Evolutionary conservation across 2,797 vertebrate genomes (phyloP), one percentile per base, ranked within the genome.

Genomic region (Microchirus variegatus): DNA sequence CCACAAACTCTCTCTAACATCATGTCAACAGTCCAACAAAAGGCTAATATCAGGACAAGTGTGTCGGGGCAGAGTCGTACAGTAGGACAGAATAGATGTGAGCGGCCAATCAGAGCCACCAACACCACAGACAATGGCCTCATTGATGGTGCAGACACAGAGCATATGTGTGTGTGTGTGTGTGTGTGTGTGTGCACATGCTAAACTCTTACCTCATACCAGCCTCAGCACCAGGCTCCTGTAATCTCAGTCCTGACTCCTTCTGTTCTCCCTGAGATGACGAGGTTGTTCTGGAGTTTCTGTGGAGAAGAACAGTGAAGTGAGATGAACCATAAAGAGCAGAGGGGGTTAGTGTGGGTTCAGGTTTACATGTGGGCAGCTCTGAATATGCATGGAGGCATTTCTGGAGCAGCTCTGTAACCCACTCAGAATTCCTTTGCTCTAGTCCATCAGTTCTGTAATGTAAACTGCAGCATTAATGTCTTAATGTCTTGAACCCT

Each of bases 141-240:
- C 75, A 91, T 91, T 91, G 82, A 90, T 61, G 62, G 78, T 16
- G 37, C 67, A 73, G 78, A 90, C 86, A 86, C 81, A 18, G 73
- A 82, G 77, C 87, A 86, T 82, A 85, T 71, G 75, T 77, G 83
- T 75, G 67, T 80, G 55, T 82, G 85, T 71, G 75, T 77, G 83
- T 75, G 67, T 80, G 55, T 82, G 85, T 71, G 75, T 77, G 83
- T 75, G 67, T 80, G 55, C 59, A 13, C 77, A 53, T 69, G 73
- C 75, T 79, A 74, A 88, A 59, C 88, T 91, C 92, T 93, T 91
- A 91, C 92, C 92, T 93, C 92, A 93, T 92, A 89, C 90, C 91
- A 92, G 91, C 90, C 87, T 86, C 75, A 80, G 87, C 86, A 71
- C 87, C 88, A 90, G 89, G 78, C 84, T 87, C 81, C 85, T 83